Conservation (phyloP, 2,113 vertebrate species). For the Bujurquina vittata region DNA sequence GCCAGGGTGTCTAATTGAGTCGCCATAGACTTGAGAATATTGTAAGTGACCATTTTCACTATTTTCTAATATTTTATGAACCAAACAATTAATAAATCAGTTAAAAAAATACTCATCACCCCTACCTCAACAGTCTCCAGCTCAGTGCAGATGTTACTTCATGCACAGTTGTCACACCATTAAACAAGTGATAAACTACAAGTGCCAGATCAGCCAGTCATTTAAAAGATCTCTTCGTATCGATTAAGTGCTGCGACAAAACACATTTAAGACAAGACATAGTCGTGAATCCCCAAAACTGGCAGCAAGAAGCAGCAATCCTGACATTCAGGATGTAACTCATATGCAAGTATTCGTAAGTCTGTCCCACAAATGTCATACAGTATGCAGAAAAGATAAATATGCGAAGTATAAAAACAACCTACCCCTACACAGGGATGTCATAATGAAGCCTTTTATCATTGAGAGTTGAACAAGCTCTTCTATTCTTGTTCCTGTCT, state of each 20-base stretch:
- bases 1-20: background rate
- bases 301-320: constrained; percentile 11
- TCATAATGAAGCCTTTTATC: constrained; percentile 61
- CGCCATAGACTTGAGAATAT: no score
- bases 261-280: constrained; percentile 22
- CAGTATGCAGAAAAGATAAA: constrained; percentile 19
- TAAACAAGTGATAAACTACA: constrained; percentile 21
- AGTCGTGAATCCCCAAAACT: background rate
- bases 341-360: background rate
- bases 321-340: constrained; percentile 4
- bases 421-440: constrained; percentile 63
- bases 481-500: constrained; percentile 23
- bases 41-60: no score
- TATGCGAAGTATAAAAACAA: constrained; percentile 18
- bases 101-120: background rate
- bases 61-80: no score
- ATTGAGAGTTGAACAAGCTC: constrained; percentile 28
- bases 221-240: constrained; percentile 4
- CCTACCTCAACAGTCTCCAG: background rate
- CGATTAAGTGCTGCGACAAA: constrained; percentile 46
- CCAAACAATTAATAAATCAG: no score
- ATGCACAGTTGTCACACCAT: constrained; percentile 19
- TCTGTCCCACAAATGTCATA: background rate
- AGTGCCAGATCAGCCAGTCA: constrained; percentile 45
- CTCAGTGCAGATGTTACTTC: background rate